Evolutionary conservation across 2,113 vertebrate genomes (phyloP).

Genomic region (Zosterops hypoxanthus): DNA sequence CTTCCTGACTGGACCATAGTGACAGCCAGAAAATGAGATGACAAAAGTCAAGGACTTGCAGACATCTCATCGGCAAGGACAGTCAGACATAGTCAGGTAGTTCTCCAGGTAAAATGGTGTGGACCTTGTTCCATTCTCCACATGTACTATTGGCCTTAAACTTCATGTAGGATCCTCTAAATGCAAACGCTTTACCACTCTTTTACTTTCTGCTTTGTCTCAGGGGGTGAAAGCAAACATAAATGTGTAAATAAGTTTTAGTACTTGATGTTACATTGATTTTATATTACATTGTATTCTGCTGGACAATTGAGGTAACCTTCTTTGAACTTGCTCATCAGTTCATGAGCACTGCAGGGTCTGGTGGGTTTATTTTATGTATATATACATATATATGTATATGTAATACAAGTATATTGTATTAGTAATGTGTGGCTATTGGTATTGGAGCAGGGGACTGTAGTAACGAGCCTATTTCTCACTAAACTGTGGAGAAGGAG

Average conservation of each 20-base stretch:
- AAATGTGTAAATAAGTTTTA: neutral
- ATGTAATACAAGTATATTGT: neutral
- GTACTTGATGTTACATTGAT: neutral
- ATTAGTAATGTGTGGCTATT: neutral
- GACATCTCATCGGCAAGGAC: neutral
- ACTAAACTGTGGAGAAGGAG: neutral
- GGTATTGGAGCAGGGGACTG: neutral
- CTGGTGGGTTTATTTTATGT: neutral
- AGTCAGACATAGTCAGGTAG: rapidly evolving
- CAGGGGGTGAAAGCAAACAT: neutral
- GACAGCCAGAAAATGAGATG: neutral
- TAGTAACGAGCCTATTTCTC: neutral
- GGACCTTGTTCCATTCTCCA: neutral
- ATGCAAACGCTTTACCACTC: neutral
- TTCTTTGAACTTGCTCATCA: neutral
- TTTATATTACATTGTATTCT: neutral
- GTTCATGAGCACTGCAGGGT: neutral
- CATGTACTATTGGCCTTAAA: neutral
- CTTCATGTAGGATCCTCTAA: neutral
- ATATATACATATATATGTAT: no score
- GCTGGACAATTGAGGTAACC: neutral
- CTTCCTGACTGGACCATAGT: neutral
- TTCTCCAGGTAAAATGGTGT: neutral
- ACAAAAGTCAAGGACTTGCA: neutral
- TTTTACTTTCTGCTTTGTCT: neutral